These are phyloP conservation scores for Clivina fossor DNA, from an alignment of 2,888 invertebrate species.

Conservation along the genomic window DNA sequence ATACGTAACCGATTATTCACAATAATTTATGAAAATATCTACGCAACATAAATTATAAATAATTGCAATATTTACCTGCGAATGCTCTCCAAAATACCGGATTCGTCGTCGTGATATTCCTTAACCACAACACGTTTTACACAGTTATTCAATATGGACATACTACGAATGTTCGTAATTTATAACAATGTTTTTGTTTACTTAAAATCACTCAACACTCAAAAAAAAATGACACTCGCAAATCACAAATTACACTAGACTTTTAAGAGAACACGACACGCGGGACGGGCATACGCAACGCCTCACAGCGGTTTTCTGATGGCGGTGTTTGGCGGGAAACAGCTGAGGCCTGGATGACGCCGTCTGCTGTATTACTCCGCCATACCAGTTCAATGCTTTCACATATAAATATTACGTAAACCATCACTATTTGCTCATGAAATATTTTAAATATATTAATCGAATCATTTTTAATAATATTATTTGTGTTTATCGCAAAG, in stretches of 20 bases:
- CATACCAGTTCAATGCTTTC: conserved; percentile 34
- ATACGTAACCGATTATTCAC: conserved; percentile 2
- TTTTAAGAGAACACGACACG: conserved; percentile 46
- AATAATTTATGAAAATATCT: conserved; percentile 8
- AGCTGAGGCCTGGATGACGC: conserved; percentile 63
- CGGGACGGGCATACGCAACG: conserved; percentile 57
- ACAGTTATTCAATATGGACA: conserved; percentile 59
- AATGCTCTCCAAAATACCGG: conserved; percentile 55
- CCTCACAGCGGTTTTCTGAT: conserved; percentile 63
- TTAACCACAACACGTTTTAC: conserved; percentile 55
- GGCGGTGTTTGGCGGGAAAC: conserved; percentile 71
- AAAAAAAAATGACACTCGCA: conserved; percentile 40
- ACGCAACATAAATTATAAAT: not conserved
- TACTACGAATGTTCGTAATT: conserved; percentile 43
- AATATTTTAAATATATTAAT: conserved; percentile 8
- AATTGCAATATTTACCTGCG: conserved; percentile 52
- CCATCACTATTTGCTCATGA: not conserved
- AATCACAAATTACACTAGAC: conserved; percentile 47
- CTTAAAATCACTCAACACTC: conserved; percentile 34
- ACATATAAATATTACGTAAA: conserved; percentile 7
- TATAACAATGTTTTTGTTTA: conserved; percentile 24
- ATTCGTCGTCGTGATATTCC: conserved; percentile 58
- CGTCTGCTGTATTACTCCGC: conserved; percentile 53
- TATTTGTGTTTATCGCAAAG: conserved; percentile 7
- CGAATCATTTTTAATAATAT: conserved; percentile 1